phyloP scores from a whole-genome alignment of 2,797 vertebrate species.

The Spea hammondii region DNA sequence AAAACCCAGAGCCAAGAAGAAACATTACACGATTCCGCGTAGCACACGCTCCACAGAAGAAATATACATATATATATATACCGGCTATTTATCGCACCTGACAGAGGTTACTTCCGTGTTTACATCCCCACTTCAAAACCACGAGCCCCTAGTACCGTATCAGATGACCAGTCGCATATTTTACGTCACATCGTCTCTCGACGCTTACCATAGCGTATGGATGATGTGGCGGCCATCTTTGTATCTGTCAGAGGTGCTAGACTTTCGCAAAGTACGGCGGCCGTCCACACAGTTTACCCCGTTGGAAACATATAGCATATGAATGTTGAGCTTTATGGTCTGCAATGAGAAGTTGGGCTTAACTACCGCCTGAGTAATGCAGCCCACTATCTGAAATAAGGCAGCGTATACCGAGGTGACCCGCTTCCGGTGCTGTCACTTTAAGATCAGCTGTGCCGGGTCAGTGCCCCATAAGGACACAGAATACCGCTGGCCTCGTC shows the following conservation, averaged over 20 bases:
- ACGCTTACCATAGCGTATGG: too few species aligned
- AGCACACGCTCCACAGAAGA: too few species aligned
- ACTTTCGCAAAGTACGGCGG: neutral
- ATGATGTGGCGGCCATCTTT: neutral
- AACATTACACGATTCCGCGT: too few species aligned
- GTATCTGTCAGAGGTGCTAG: neutral
- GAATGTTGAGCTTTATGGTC: neutral
- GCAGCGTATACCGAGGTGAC: neutral
- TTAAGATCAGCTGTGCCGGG: neutral
- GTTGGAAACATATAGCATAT: neutral
- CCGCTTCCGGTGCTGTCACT: too few species aligned
- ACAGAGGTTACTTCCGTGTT: conserved; percentile 23
- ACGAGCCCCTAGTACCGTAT: neutral
- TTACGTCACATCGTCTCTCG: neutral
- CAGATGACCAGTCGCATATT: neutral
- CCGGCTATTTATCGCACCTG: conserved; percentile 7
- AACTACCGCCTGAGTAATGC: neutral
- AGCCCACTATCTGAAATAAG: neutral
- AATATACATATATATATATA: too few species aligned
- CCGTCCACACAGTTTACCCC: neutral
- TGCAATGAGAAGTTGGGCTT: neutral
- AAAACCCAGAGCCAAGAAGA: too few species aligned
- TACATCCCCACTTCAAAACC: neutral
- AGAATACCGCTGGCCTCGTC: neutral
- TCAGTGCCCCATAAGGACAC: neutral